Conservation (phyloP, 2,888 invertebrate genomes). For the Protodeltote pygarga region DNA sequence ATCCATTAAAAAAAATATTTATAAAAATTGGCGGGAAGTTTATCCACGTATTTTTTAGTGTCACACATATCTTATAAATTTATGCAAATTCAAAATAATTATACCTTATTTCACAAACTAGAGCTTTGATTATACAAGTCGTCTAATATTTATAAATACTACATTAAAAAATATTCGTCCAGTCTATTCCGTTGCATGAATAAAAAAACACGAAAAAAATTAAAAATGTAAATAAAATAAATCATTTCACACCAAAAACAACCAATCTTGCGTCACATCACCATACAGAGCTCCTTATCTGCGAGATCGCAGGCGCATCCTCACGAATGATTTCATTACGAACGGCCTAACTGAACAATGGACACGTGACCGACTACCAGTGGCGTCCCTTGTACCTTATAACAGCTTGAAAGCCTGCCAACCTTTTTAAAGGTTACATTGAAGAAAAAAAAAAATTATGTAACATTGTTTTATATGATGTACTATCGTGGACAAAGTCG, state of each 20-base stretch:
- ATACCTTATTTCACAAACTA: too few relatives aligned
- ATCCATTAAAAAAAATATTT: too few relatives aligned
- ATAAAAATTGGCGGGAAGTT: constrained; percentile 66
- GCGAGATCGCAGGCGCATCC: constrained; percentile 62
- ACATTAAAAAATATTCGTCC: too few relatives aligned
- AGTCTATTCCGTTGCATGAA: neutral
- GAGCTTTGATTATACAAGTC: too few relatives aligned
- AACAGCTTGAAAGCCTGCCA: too few relatives aligned
- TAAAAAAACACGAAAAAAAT: neutral
- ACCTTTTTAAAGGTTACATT: too few relatives aligned
- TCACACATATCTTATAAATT: too few relatives aligned
- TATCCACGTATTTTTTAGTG: constrained; percentile 37
- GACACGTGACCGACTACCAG: constrained; percentile 61
- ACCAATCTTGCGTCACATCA: constrained; percentile 29
- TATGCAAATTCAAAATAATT: too few relatives aligned
- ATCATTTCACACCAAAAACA: constrained; percentile 17
- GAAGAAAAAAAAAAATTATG: too few relatives aligned
- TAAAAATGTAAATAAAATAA: constrained; percentile 10
- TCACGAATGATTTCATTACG: constrained; percentile 76
- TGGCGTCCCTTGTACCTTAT: neutral
- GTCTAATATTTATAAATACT: too few relatives aligned
- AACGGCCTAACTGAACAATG: constrained; percentile 57
- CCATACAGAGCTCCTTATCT: constrained; percentile 52
- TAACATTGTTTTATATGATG: too few relatives aligned
- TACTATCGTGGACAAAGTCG: too few relatives aligned